Evolutionary conservation across 2,888 invertebrate species (phyloP), one percentile per base, ranked within the genome.

Genomic region (Portevinia maculata): DNA sequence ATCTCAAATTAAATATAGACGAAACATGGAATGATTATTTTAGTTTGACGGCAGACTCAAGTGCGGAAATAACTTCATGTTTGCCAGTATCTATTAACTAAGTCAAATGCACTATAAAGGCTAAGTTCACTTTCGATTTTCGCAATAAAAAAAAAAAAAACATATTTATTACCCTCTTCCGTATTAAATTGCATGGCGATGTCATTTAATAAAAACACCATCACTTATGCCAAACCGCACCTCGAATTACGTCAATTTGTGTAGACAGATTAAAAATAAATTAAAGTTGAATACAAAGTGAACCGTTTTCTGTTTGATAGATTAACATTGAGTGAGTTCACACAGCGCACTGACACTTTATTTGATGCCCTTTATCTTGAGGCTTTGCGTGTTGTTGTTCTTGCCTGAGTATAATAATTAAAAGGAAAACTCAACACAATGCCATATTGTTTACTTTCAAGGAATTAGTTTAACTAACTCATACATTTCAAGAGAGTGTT

Each of bases 201-300:
- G 55, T 24, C 53, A 67, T 34, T 46, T 60, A 30, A 70, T 60
- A 60, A 52, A 41, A 60, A 41, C 15, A 30, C 32, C 39, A 39
- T 60, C 59, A 70, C 70, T 50, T 70, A 52, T 50, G 60, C 52
- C 13, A 21, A 8, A 32, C 57, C 79, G 46, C 73, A 79, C 79
- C 79, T 73, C 59, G 57, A 65, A 65, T 59, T 53, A 44, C 65
- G 59, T 53, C 65, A 44, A 53, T 79, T 79, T 65, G 65, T 34
- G 34, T 73, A 52, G 65, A 73, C 59, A 60, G 65, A 79, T 79
- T 79, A 73, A 65, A 79, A 79, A 65, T 79, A 79, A 79, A 59
- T 65, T 73, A 73, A 24, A 34, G 65, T 52, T 13, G 13, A 53
- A 73, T 53, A 59, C 50, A 59, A 57, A 79, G 34, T 17, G 55